Conservation (phyloP, 2,888 invertebrate genomes). For the Coleophora flavipennella region DNA sequence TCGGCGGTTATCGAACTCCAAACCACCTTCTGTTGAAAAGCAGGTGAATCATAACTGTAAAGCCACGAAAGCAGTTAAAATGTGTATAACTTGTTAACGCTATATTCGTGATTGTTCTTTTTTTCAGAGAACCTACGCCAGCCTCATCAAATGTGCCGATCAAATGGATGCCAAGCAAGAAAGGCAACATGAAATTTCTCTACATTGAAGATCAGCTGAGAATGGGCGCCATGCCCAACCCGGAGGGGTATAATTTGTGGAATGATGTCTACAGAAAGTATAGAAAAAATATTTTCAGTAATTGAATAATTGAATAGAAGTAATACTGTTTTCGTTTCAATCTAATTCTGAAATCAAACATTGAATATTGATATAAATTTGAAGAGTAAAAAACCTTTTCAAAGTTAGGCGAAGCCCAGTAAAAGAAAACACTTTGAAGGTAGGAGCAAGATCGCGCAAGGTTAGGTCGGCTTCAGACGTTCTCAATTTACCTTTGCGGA, state of each 20-base stretch:
- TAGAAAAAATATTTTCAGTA: slow-evolving; percentile 11
- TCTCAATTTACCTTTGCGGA: too few relatives aligned
- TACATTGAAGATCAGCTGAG: slow-evolving; percentile 30
- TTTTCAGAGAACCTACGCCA: slow-evolving; percentile 44
- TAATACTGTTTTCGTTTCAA: too few relatives aligned
- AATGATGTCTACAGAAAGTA: slow-evolving; percentile 32
- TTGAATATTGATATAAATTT: too few relatives aligned
- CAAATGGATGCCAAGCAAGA: slow-evolving; percentile 34
- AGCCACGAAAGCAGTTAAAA: too few relatives aligned
- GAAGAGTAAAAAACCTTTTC: not conserved
- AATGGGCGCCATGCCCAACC: slow-evolving; percentile 33
- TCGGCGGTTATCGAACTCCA: too few relatives aligned
- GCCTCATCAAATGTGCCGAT: slow-evolving; percentile 21
- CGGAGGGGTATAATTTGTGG: slow-evolving; percentile 34
- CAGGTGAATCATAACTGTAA: too few relatives aligned
- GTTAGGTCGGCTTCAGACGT: not conserved
- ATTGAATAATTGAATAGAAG: not conserved
- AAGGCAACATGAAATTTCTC: slow-evolving; percentile 28
- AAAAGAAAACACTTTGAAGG: not conserved
- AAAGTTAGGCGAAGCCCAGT: not conserved
- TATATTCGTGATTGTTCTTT: slow-evolving; percentile 1
- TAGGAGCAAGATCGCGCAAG: not conserved
- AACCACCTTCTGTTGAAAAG: too few relatives aligned
- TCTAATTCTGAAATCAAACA: too few relatives aligned
- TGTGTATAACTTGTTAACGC: too few relatives aligned